Conservation (phyloP, 1,140 invertebrate species). For the Euura lappo region DNA sequence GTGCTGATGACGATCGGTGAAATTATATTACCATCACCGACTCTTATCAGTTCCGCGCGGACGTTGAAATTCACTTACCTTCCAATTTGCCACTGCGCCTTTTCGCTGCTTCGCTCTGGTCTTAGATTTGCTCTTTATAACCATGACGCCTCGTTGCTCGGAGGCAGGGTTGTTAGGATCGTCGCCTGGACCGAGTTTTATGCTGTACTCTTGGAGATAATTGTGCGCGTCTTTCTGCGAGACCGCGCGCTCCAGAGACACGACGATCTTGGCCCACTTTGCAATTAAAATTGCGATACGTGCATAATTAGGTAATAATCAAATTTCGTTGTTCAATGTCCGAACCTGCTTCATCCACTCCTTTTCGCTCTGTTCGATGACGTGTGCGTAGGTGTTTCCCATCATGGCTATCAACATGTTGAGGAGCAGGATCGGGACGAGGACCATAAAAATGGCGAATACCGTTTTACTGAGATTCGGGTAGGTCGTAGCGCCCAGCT, state of each 20-base stretch:
- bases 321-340: neutral
- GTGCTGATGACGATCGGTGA: constrained; percentile 62
- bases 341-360: constrained; percentile 96
- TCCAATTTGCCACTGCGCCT: constrained; percentile 97
- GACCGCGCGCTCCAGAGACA: constrained; percentile 91
- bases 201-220: constrained; percentile 94
- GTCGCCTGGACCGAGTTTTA: constrained; percentile 85
- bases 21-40: neutral
- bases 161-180: constrained; percentile 71
- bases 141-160: constrained; percentile 92
- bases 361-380: constrained; percentile 97
- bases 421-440: constrained; percentile 93
- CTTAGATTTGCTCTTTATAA: constrained; percentile 97
- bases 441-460: constrained; percentile 96
- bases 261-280: constrained; percentile 98
- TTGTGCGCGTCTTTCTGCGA: constrained; percentile 86
- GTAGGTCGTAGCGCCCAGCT: constrained; percentile 88
- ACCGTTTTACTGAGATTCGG: constrained; percentile 91
- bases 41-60: neutral
- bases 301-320: too few species aligned
- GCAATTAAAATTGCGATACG: too few species aligned
- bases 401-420: constrained; percentile 99
- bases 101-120: constrained; percentile 95
- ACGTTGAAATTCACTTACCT: constrained; percentile 66
- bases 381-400: constrained; percentile 97